Percentiles rank a stretch among this genome's conserved stretches.
phyloP scores from a whole-genome alignment of 2,888 invertebrate species.

The Ceramica pisi region DNA sequence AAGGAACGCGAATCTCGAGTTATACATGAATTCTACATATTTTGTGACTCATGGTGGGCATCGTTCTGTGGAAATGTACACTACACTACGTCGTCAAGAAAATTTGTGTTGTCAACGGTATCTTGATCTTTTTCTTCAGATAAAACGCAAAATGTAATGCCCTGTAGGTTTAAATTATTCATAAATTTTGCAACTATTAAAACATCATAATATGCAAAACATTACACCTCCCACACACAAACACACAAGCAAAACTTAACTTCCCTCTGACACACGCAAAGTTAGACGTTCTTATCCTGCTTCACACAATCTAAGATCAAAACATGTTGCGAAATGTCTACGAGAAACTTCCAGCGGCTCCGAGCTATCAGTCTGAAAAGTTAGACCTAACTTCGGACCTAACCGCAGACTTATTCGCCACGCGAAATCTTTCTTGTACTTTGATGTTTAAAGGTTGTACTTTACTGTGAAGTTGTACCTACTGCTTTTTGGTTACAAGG shows the following conservation, averaged over 20 bases:
- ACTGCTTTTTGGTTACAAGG: background rate
- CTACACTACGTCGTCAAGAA: no score
- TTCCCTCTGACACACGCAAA: conserved; percentile 21
- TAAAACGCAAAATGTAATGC: no score
- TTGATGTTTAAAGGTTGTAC: conserved; percentile 4
- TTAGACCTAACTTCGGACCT: conserved; percentile 36
- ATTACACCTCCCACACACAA: background rate
- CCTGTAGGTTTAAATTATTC: no score
- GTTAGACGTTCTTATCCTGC: conserved; percentile 42
- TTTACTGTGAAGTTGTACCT: background rate
- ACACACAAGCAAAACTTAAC: conserved; percentile 28
- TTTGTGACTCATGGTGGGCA: background rate
- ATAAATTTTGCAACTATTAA: no score
- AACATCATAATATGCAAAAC: no score
- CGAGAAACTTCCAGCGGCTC: conserved; percentile 38
- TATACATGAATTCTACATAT: background rate
- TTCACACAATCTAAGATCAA: conserved; percentile 41
- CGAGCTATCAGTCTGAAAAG: conserved; percentile 52
- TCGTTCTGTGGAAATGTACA: background rate
- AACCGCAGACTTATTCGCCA: conserved; percentile 50
- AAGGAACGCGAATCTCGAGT: background rate
- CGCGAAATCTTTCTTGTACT: conserved; percentile 2
- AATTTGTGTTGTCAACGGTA: no score
- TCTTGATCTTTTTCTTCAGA: no score
- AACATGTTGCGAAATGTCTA: conserved; percentile 32